Conservation (phyloP, 2,797 vertebrate species). For the Acanthis flammea region DNA sequence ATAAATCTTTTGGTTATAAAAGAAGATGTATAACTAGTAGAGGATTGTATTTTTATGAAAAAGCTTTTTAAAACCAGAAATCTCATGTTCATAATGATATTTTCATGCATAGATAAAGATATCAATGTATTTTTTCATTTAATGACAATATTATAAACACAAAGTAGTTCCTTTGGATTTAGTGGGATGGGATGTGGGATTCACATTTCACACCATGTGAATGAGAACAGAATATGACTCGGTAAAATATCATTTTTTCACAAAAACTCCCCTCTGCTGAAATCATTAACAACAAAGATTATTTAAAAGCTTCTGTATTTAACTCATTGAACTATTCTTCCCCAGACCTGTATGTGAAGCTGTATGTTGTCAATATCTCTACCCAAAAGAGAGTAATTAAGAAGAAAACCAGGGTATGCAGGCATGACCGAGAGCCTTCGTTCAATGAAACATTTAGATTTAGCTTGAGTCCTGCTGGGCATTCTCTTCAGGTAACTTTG, state of each 20-base stretch:
- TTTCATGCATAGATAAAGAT: neutral
- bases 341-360: conserved; percentile 93
- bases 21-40: neutral
- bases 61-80: neutral
- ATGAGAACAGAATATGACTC: neutral
- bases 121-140: neutral
- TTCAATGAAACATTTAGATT: conserved; percentile 98
- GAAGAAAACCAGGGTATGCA: conserved; percentile 96
- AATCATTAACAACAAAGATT: neutral
- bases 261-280: neutral
- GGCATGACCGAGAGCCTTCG: conserved; percentile 94
- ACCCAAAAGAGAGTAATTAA: conserved; percentile 98
- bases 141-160: neutral
- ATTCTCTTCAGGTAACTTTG: conserved; percentile 90
- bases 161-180: neutral
- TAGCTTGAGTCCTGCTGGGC: conserved; percentile 92
- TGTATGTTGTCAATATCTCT: conserved; percentile 94
- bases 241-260: neutral
- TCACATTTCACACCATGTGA: neutral
- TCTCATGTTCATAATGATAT: neutral
- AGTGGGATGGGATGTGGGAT: neutral
- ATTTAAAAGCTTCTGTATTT: neutral
- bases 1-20: neutral
- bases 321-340: conserved; percentile 40
- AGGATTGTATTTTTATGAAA: neutral